Evolutionary conservation across 1,140 invertebrate species (phyloP).

Genomic region (Globodera rostochiensis): DNA sequence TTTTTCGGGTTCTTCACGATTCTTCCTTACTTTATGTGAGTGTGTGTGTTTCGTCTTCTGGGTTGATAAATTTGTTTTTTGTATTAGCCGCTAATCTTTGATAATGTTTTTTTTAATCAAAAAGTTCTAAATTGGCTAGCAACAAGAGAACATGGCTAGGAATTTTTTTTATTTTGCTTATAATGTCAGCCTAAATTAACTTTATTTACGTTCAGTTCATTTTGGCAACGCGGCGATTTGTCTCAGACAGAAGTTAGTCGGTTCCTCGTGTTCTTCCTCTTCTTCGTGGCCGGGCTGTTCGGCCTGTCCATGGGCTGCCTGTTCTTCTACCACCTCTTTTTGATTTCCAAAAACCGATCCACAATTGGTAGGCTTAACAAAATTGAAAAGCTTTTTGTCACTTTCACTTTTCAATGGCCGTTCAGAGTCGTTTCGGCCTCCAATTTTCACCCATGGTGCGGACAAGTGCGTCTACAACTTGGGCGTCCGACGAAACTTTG

Average conservation of each 20-base stretch:
- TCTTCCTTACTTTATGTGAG: slow-evolving; percentile 47
- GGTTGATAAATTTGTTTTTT: too few relatives aligned
- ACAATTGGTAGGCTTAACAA: slow-evolving; percentile 37
- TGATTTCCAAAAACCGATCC: slow-evolving; percentile 40
- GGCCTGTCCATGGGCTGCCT: slow-evolving; percentile 46
- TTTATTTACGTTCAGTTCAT: not conserved
- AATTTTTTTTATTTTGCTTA: not conserved
- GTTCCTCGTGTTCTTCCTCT: slow-evolving; percentile 46
- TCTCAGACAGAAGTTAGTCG: not conserved
- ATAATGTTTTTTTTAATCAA: too few relatives aligned
- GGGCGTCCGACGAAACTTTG: slow-evolving; percentile 37
- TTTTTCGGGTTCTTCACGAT: slow-evolving; percentile 49
- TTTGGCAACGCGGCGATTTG: slow-evolving; percentile 31
- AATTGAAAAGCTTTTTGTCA: not conserved
- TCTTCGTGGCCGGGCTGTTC: slow-evolving; percentile 50
- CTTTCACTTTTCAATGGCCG: slow-evolving; percentile 10
- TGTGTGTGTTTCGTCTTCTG: too few relatives aligned
- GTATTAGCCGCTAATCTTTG: too few relatives aligned
- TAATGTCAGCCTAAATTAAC: not conserved
- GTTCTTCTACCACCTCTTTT: slow-evolving; percentile 51
- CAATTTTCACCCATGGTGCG: slow-evolving; percentile 44
- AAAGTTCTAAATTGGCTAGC: too few relatives aligned
- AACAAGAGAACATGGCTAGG: too few relatives aligned
- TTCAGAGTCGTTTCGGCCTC: slow-evolving; percentile 52
- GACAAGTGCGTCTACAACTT: slow-evolving; percentile 50